Evolutionary conservation across 2,888 invertebrate genomes (phyloP), one percentile per base, ranked within the genome.

Genomic region (Tiliacea citrago): DNA sequence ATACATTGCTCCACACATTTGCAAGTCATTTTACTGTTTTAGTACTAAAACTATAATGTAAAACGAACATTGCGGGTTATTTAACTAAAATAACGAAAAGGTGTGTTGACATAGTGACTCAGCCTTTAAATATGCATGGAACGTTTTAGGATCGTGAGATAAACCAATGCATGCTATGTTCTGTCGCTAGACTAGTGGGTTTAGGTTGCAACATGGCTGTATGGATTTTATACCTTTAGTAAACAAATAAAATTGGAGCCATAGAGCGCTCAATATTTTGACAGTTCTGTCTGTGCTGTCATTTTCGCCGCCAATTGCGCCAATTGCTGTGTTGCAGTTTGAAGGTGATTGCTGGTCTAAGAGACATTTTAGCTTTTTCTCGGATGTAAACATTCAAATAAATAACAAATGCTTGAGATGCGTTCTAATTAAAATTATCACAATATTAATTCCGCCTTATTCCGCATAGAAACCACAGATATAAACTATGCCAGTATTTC

Each of bases 41-140:
- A 55, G 39, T 71, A 68, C 55, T 63, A 55, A 77, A 73, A 53
- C 58, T 18, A 75, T 65, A 65, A 67, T 73, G 75, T 71, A 61
- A 45, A 65, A 39, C 5, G 6, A 73, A 85, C 62, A 80, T 73
- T 61, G 51, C 62, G 60, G 39, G 29, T 12, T 29, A 42, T 12
- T 61, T 35, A 49, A 29, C 39, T 42, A 63, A 60, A 55, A 74
- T 81, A 57, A 21, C 57, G 18, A 39, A 67, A 73, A 81, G 79
- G 79, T 79, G 76, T 88, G 78, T 88, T 86, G 81, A 80, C 79
- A 79, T 61, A 77, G 69, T 88, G 87, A 86, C 75, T 86, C 83
- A 87, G 68, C 39, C 10, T 35, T 63, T 76, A 83, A 81, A 78
- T 81, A 88, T 88, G 83, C 62, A 71, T 55, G 79, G 76, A 84